Base-by-base conservation (phyloP, 2,797 vertebrate genomes). In the Arctocebus calabarensis region DNA sequence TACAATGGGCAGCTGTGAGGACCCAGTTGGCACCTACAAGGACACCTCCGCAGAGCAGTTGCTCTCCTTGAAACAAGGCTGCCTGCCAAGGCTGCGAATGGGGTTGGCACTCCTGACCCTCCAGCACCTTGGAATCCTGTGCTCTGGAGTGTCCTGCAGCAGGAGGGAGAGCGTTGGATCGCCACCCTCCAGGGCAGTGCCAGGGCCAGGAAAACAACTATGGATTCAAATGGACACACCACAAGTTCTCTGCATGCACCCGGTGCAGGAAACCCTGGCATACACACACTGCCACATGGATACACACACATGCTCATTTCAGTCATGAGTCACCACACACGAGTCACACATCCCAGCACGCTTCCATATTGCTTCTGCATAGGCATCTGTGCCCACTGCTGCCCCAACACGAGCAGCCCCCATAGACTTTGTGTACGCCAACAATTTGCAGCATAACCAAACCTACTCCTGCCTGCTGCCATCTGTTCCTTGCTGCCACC, bases 41-140 rank as follows among this genome's bases (percentile, higher is more conserved):
- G 70, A 96, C 97, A 2, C 91, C 97, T 71, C 97, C 97, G 0
- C 97, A 98, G 1, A 96, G 25, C 9, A 95, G 93, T 2, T 16
- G 82, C 20, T 5, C 0, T 0, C 79, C 84, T 85, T 97, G 90
- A 64, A 95, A 97, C 86, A 98, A 90, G 88, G 91, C 97, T 0
- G 88, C 34, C 93, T 97, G 97, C 98, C 98, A 98, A 2, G 98
- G 97, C 61, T 98, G 98, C 0, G 97, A 97, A 32, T 96, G 94
- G 45, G 96, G 27, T 25, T 9, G 0, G 7, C 98, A 98, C 25
- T 96, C 86, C 9, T 89, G 40, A 19, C 96, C 97, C 1, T 27
- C 57, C 45, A 97, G 86, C 57, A 97, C 61, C 64, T 95, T 97
- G 94, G 25, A 5, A 6, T 77, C 89, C 82, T 97, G 95, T 1